Conservation (phyloP, 2,888 invertebrate species). For the Aleiodes testaceus region DNA sequence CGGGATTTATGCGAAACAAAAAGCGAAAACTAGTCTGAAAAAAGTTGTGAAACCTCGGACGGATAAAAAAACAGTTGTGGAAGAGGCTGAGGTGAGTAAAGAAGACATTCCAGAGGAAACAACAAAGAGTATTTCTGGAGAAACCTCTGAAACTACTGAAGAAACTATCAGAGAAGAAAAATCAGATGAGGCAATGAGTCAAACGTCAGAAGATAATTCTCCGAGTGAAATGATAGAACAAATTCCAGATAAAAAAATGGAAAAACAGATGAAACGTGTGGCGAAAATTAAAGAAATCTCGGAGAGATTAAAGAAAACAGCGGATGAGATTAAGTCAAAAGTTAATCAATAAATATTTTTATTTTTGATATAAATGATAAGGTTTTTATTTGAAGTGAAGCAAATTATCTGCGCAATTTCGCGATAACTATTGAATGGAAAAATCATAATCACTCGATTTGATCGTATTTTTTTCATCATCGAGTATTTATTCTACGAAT, state of each 20-base stretch:
- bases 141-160: constrained; percentile 4
- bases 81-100: no score
- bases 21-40: not conserved
- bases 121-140: not conserved
- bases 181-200: constrained; percentile 11
- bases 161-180: constrained; percentile 28
- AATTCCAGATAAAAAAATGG: constrained; percentile 44
- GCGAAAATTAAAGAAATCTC: constrained; percentile 60
- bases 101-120: not conserved
- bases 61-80: not conserved
- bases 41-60: not conserved
- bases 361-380: not conserved
- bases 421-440: not conserved
- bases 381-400: not conserved
- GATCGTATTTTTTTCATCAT: not conserved
- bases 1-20: not conserved
- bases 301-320: constrained; percentile 53
- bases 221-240: constrained; percentile 6
- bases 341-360: not conserved
- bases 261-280: constrained; percentile 58
- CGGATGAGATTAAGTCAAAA: constrained; percentile 41
- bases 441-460: no score
- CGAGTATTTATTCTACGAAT: no score
- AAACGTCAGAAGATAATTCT: not conserved
- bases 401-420: not conserved